Base-by-base conservation (phyloP, 2,113 vertebrate genomes). In the Tautogolabrus adspersus region DNA sequence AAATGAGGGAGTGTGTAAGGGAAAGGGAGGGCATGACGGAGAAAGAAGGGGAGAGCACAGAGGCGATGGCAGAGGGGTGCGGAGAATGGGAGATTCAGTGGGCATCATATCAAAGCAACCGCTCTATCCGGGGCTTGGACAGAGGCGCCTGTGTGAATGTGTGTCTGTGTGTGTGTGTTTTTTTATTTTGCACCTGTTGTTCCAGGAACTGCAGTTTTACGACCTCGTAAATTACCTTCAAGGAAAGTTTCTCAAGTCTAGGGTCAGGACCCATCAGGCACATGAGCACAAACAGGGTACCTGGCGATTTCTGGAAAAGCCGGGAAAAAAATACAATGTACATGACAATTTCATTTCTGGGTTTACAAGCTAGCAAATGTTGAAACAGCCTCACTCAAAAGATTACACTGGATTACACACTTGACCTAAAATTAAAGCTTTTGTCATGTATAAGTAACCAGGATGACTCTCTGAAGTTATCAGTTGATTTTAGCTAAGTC, bases 71-170 rank as follows among this genome's bases (percentile, higher is more conserved):
- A 79, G 81, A 84, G 77, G 5, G 56, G 81, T 87, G 83, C 23
- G 37, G 80, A 84, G 86, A 89, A 89, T 77, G 56, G 81, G 84
- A 73, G 79, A 88, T 67, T 86, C 77, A 81, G 79, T 62, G 85
- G 92, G 92, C 91, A 92, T 88, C 81, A 91, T 88, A 92, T 93
- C 91, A 93, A 93, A 93, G 92, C 77, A 22, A 69, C 67, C 49
- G 64, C 77, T 93, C 88, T 82, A 88, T 92, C 92, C 89, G 87
- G 91, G 75, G 49, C 71, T 81, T 16, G 61, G 83, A 93, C 91
- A 93, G 83, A 91, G 91, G 46, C 57, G 65, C 72, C 91, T 81
- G 86, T 93, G 91, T 90, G 78, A 38, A n/a, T 55, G 51, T 75
- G 71, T 71, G 61, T 82, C 51, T 66, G 59, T 75, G 81, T 79